phyloP scores from a whole-genome alignment of 2,888 invertebrate genomes.

The Drosophila falleni region DNA sequence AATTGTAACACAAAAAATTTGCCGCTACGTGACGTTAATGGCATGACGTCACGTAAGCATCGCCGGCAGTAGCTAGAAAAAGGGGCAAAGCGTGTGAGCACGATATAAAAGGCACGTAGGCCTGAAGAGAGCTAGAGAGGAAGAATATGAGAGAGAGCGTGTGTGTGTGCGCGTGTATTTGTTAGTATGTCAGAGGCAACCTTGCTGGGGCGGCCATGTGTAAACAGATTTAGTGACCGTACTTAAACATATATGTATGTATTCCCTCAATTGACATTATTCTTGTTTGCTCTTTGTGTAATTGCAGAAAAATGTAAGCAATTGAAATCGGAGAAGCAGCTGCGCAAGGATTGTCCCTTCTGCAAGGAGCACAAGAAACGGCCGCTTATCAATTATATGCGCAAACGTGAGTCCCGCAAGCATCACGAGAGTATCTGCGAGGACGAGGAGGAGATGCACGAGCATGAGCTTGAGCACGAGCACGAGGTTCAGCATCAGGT shows the following conservation, averaged over 20 bases:
- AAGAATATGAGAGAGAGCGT: not conserved
- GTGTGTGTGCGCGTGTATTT: not conserved
- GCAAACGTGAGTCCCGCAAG: conserved; percentile 86
- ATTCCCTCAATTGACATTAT: conserved; percentile 1
- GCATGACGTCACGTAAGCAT: conserved; percentile 55
- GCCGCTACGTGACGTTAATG: conserved; percentile 36
- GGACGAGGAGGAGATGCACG: conserved; percentile 85
- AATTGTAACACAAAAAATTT: conserved; percentile 31
- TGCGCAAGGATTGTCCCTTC: conserved; percentile 86
- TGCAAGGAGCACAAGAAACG: conserved; percentile 87
- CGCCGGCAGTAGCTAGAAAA: conserved; percentile 30
- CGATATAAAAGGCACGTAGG: conserved; percentile 54
- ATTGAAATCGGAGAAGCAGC: conserved; percentile 80
- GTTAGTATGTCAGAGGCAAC: conserved; percentile 21
- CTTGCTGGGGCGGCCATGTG: conserved; percentile 8
- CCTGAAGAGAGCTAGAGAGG: conserved; percentile 31
- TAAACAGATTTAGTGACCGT: conserved; percentile 22
- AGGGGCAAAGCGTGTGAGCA: conserved; percentile 38
- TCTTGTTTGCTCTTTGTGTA: conserved; percentile 13
- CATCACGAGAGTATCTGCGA: conserved; percentile 86
- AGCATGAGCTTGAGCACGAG: conserved; percentile 81
- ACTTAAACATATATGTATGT: not conserved
- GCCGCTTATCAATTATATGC: conserved; percentile 84
- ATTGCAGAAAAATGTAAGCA: conserved; percentile 83
- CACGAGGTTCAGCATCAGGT: conserved; percentile 58